phyloP scores from a whole-genome alignment of 2,113 vertebrate genomes.

The Scatophagus argus region DNA sequence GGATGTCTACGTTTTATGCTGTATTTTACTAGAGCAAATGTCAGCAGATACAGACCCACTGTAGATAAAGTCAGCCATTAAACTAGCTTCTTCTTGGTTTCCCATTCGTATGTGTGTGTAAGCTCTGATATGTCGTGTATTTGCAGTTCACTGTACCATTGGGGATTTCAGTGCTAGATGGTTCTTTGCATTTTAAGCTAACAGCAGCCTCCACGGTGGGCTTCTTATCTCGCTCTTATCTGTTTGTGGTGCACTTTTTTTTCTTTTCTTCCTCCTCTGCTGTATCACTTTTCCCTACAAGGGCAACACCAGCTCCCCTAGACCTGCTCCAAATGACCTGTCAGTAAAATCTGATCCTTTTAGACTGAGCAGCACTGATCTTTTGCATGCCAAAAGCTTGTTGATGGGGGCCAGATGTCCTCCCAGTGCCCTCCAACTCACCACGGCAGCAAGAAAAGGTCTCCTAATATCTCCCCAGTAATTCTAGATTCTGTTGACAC shows the following conservation, averaged over 20 bases:
- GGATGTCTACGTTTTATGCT: conserved; percentile 7
- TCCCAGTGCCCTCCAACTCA: conserved; percentile 74
- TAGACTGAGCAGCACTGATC: conserved; percentile 62
- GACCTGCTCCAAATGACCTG: conserved; percentile 70
- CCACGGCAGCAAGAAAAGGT: conserved; percentile 69
- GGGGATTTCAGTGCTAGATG: conserved; percentile 48
- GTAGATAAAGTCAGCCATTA: conserved; percentile 16
- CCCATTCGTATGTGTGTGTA: neutral
- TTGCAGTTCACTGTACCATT: conserved; percentile 9
- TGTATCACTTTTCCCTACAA: conserved; percentile 81
- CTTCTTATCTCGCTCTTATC: conserved; percentile 74
- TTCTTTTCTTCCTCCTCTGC: conserved; percentile 56
- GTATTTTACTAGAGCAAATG: conserved; percentile 4
- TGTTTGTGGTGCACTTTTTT: conserved; percentile 76
- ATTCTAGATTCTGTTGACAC: conserved; percentile 80
- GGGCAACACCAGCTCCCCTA: conserved; percentile 71
- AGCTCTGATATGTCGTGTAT: neutral
- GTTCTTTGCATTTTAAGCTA: conserved; percentile 34
- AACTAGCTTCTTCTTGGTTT: conserved; percentile 5
- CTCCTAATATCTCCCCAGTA: conserved; percentile 73
- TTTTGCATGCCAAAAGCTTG: conserved; percentile 77
- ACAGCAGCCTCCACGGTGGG: conserved; percentile 26
- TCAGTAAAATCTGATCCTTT: conserved; percentile 85
- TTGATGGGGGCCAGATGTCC: conserved; percentile 68
- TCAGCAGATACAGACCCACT: neutral